These are phyloP conservation scores for Pseudomyrmex gracilis DNA, from an alignment of 1,140 invertebrate species.

Conservation along the genomic window DNA sequence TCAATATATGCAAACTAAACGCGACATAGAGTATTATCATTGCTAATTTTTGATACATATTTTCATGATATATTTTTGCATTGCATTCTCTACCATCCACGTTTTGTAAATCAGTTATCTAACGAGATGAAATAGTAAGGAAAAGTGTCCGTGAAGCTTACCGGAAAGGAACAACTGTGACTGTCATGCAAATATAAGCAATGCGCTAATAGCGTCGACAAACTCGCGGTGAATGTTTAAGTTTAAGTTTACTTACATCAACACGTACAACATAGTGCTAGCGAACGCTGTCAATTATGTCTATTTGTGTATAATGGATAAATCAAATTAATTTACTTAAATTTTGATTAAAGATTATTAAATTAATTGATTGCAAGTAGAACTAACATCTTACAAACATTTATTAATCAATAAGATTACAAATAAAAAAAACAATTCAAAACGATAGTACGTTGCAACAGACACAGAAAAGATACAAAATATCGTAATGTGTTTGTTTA, in stretches of 20 bases:
- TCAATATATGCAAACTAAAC: too few species aligned
- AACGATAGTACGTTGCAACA: background rate
- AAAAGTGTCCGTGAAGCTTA: background rate
- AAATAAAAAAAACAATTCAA: background rate
- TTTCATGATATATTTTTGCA: too few species aligned
- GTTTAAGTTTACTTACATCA: constrained; percentile 33
- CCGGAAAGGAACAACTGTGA: constrained; percentile 20
- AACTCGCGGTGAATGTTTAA: background rate
- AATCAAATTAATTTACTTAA: background rate
- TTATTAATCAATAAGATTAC: background rate
- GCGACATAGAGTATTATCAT: too few species aligned
- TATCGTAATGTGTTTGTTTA: too few species aligned
- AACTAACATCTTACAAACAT: background rate
- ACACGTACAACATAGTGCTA: background rate
- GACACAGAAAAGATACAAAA: background rate
- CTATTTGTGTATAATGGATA: background rate
- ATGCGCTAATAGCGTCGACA: constrained; percentile 39
- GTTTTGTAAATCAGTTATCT: constrained; percentile 13
- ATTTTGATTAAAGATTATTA: background rate
- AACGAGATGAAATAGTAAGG: background rate
- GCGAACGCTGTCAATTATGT: background rate
- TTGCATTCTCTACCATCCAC: background rate
- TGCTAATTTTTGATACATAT: too few species aligned
- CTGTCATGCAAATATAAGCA: constrained; percentile 21
- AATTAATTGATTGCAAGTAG: background rate